These are phyloP conservation scores for Copidosoma aretas DNA, from an alignment of 2,888 invertebrate species.

Conservation along the genomic window DNA sequence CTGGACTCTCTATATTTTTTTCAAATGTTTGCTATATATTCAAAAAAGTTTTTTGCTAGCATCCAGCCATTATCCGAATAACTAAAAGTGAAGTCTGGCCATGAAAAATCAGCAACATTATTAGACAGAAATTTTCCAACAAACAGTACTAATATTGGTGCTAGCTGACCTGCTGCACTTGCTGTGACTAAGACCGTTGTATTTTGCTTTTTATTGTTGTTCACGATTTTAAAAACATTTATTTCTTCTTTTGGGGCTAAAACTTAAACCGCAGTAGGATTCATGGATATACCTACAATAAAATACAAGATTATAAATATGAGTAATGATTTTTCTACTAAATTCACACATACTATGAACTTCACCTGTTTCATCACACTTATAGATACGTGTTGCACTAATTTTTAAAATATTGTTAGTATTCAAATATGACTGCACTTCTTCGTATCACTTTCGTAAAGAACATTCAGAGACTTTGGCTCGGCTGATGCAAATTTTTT, in stretches of 20 bases:
- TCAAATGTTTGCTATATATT: not conserved
- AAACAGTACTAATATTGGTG: too few relatives aligned
- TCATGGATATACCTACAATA: not conserved
- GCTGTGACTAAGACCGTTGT: not conserved
- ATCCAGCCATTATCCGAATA: not conserved
- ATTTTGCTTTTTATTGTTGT: not conserved
- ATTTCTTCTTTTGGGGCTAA: not conserved
- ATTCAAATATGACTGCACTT: not conserved
- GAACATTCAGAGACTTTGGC: too few relatives aligned
- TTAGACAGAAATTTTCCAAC: not conserved
- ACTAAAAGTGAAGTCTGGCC: not conserved
- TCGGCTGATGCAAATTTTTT: not conserved
- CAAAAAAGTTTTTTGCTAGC: not conserved
- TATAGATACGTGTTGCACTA: constrained; percentile 4
- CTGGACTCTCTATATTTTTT: not conserved
- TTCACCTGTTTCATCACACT: not conserved
- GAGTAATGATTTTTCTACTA: too few relatives aligned
- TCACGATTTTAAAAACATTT: not conserved
- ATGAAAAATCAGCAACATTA: not conserved
- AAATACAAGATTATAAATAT: too few relatives aligned
- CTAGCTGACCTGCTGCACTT: not conserved
- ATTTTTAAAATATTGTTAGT: too few relatives aligned
- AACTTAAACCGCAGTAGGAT: not conserved
- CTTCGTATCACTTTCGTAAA: not conserved
- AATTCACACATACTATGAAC: too few relatives aligned